Base-by-base conservation (phyloP, 35 echinoderm and acorn worm genomes). In the Stichopus chloronotus region DNA sequence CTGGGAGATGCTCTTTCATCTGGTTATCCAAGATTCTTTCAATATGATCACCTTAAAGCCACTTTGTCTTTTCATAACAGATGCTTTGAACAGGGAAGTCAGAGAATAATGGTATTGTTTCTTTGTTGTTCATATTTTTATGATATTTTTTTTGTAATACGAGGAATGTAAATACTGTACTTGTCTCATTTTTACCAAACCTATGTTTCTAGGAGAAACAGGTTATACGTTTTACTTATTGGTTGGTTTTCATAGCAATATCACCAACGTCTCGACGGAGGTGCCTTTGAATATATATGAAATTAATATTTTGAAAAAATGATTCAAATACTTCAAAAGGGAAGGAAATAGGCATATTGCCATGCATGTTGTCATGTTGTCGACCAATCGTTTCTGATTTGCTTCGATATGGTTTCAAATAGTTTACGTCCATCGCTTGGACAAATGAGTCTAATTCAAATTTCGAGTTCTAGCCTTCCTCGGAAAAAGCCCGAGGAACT, bases 11-110 rank as follows among this genome's bases (percentile, higher is more conserved):
- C 4, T 61, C 59, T 10, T 8, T 14, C 59, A 10, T 61, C 69
- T 72, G 69, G 69, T 16, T 7, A 72, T 72, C 69, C 69, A 72
- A 72, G 69, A 72, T 72, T 72, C 69, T 72, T 72, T 72, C 69
- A 72, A 20, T 6, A n/a, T 7, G 19, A 72, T 72, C 69, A 72
- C 69, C 69, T 72, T 72, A 19, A 72, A 14, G 69, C 69, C 17
- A 72, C 12, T 16, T 72, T 7, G 69, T 72, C 69, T 72, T 19
- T 72, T 72, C 69, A 72, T 72, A 19, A 17, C 19, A 72, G 13
- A 72, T 43, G 69, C 69, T 72, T 72, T 72, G 69, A 72, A 20
- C 11, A n/a, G 22, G 69, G 17, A 16, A 72, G 11, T 72, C 22
- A 20, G 61, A 13, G 10, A 17, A 10, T 9, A 8, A 17, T 65